phyloP scores from a whole-genome alignment of 2,113 vertebrate species.

The Megaptera novaeangliae region DNA sequence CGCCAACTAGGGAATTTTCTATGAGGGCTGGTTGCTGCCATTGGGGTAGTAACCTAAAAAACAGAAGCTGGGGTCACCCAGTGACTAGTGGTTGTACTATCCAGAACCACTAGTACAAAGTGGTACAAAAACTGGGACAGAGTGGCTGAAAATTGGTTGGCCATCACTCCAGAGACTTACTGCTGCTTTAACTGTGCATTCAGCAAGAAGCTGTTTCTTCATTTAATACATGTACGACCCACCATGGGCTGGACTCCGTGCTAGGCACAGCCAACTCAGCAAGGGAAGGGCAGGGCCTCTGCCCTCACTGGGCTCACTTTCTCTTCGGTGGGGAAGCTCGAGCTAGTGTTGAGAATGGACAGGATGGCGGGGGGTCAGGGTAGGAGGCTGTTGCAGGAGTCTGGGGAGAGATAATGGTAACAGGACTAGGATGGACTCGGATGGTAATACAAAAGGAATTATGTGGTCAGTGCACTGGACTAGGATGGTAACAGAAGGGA shows the following conservation, averaged over 20 bases:
- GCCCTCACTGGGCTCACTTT: not conserved
- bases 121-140: not conserved
- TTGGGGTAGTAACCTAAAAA: not conserved
- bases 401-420: not conserved
- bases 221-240: not conserved
- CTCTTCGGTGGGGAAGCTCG: not conserved
- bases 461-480: no score
- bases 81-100: not conserved
- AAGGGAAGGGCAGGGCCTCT: not conserved
- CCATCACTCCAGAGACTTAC: not conserved
- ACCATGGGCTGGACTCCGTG: not conserved
- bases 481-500: not conserved
- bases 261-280: not conserved
- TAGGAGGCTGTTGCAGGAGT: not conserved
- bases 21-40: not conserved
- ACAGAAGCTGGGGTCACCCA: not conserved
- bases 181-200: not conserved
- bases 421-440: not conserved
- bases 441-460: no score
- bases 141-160: not conserved
- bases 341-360: not conserved
- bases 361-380: not conserved
- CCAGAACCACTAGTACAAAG: not conserved
- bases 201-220: not conserved
- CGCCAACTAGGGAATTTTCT: not conserved